A percentile compares a stretch with the other conserved stretches of the same genome.
These are phyloP conservation scores for Amblyteles armatorius DNA, from an alignment of 2,888 invertebrate species.

Conservation along the genomic window DNA sequence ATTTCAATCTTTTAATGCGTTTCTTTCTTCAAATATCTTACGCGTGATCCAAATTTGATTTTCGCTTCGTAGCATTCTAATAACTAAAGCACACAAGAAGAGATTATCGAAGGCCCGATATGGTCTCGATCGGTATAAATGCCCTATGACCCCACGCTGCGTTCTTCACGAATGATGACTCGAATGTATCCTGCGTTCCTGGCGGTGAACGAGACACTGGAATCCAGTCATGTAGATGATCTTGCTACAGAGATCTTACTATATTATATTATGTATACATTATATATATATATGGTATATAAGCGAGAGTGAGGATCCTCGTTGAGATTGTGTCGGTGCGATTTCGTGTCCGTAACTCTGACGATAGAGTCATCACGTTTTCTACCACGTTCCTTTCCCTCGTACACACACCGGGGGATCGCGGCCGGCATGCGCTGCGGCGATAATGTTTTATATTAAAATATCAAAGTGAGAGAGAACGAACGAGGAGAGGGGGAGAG, in stretches of 20 bases:
- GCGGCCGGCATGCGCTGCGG: slow-evolving; percentile 14
- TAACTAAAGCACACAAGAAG: slow-evolving; percentile 17
- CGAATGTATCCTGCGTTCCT: slow-evolving; percentile 54
- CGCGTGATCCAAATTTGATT: background rate
- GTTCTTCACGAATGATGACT: slow-evolving; percentile 61
- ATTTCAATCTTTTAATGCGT: too few relatives aligned
- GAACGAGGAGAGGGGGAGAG: slow-evolving; percentile 36
- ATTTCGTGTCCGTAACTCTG: slow-evolving; percentile 68
- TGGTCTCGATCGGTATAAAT: slow-evolving; percentile 15
- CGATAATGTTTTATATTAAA: slow-evolving; percentile 64
- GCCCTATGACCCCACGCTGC: slow-evolving; percentile 54
- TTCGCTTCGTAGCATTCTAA: background rate
- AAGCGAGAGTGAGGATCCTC: slow-evolving; percentile 50
- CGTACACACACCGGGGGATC: slow-evolving; percentile 49
- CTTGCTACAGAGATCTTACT: slow-evolving; percentile 25
- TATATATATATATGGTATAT: background rate
- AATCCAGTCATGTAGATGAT: slow-evolving; percentile 60
- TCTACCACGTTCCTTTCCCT: slow-evolving; percentile 21
- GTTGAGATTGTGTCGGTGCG: slow-evolving; percentile 66
- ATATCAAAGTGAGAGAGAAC: slow-evolving; percentile 63
- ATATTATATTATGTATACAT: slow-evolving; percentile 14
- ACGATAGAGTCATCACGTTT: slow-evolving; percentile 80
- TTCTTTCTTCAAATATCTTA: too few relatives aligned
- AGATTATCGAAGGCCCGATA: background rate
- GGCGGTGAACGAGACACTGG: slow-evolving; percentile 57